Base-by-base conservation (phyloP, 2,113 vertebrate genomes). In the Siniperca chuatsi region DNA sequence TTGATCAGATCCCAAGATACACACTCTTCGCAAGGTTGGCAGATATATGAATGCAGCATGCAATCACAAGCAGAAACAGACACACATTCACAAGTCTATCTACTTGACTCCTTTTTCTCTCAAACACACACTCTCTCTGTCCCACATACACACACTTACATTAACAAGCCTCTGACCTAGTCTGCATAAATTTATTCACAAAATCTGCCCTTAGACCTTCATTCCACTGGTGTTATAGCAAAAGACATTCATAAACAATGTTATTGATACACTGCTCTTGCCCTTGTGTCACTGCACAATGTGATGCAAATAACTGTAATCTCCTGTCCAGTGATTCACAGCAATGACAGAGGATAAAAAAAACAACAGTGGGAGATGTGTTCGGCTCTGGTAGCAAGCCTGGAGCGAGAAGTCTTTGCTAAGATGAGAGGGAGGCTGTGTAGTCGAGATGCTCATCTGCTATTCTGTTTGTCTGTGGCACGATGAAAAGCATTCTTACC, bases 401-500 rank as follows among this genome's bases (percentile, higher is more conserved):
- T 10, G 81, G 52, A 87, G 84, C 72, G 1, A 86, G 58, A 54
- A 72, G 50, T 72, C 87, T 82, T 68, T 21, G 33, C 74, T 76
- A 18, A 84, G 87, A 92, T 84, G 89, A 88, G 83, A 81, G 66
- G 55, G 81, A 82, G 55, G 57, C 84, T 46, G 81, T 58, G 46
- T 21, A 79, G 89, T 21, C 8, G 74, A 88, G 84, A 89, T 86
- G 80, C 91, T 93, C 92, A 94, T 94, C 85, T 90, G 83, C 86
- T 89, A 93, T 91, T 94, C 92, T 92, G 91, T 92, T 94, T 93
- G 90, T 93, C 90, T 89, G 89, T 78, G 70, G 66, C 52, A 20
- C 60, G 81, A 91, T 90, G 92, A 92, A 91, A 92, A 87, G 85
- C 89, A 86, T 92, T 93, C 89, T 93, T 75, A 82, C 84, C 88